Evolutionary conservation across 2,888 invertebrate species (phyloP).

Genomic region (Neocrepidodera transversa): DNA sequence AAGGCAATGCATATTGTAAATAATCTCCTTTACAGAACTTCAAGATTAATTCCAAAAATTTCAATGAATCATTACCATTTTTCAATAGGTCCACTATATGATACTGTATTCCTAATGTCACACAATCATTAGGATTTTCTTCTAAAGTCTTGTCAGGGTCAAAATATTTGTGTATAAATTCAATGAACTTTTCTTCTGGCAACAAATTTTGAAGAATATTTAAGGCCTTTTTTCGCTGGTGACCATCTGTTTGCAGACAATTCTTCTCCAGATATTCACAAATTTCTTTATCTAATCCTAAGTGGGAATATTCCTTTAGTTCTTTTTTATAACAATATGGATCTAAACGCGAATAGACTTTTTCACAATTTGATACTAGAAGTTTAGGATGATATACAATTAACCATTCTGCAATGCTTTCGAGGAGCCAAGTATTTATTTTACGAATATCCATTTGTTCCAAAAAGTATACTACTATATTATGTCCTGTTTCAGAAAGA

Average conservation of each 20-base stretch:
- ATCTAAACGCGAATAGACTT: neutral
- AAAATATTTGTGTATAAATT: slow-evolving; percentile 8
- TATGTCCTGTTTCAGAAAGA: neutral
- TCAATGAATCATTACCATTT: slow-evolving; percentile 19
- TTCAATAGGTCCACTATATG: slow-evolving; percentile 28
- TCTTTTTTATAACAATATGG: neutral
- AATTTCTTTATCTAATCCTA: neutral
- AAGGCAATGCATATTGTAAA: slow-evolving; percentile 28
- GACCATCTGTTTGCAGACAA: neutral
- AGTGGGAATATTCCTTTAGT: slow-evolving; percentile 3
- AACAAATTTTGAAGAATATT: slow-evolving; percentile 10
- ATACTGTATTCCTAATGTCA: slow-evolving; percentile 22
- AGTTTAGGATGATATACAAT: neutral
- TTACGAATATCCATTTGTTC: neutral
- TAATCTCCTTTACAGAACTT: slow-evolving; percentile 39
- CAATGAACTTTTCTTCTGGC: slow-evolving; percentile 10
- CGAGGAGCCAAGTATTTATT: neutral
- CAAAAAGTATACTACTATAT: neutral
- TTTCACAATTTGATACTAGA: neutral
- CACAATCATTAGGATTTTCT: neutral
- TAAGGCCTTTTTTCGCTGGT: neutral
- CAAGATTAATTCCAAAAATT: slow-evolving; percentile 31
- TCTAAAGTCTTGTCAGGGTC: neutral
- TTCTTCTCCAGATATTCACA: slow-evolving; percentile 1
- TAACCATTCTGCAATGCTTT: neutral